phyloP scores from a whole-genome alignment of 1,140 invertebrate genomes.

The Bombus consobrinus region DNA sequence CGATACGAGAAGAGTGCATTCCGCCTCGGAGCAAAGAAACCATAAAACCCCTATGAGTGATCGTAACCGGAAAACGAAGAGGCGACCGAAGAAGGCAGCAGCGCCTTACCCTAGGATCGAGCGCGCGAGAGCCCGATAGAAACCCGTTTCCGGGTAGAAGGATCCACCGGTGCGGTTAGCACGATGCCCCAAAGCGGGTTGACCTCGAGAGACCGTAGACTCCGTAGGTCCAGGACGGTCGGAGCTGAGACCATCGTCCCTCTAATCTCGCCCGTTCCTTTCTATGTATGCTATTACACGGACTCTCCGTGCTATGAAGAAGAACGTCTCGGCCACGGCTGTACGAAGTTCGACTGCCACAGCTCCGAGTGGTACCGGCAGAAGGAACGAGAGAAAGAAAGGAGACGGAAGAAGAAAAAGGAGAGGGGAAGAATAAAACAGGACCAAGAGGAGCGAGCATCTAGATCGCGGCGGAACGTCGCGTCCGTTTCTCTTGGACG shows the following conservation, averaged over 20 bases:
- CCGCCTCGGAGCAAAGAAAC: conserved; percentile 61
- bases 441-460: conserved; percentile 58
- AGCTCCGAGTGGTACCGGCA: not conserved
- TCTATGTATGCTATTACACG: conserved; percentile 44
- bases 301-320: conserved; percentile 37
- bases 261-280: conserved; percentile 63
- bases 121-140: conserved; percentile 62
- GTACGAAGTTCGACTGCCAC: conserved; percentile 41
- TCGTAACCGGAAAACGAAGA: conserved; percentile 65
- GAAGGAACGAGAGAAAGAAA: not conserved
- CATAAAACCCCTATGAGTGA: conserved; percentile 64
- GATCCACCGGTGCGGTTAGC: conserved; percentile 75
- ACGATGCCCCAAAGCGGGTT: conserved; percentile 82
- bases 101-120: conserved; percentile 58
- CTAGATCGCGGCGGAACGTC: conserved; percentile 66
- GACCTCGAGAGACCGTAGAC: conserved; percentile 74
- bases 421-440: conserved; percentile 9
- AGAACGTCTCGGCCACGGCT: conserved; percentile 11
- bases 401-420: not conserved
- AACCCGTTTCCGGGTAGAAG: conserved; percentile 79
- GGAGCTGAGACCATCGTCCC: conserved; percentile 68
- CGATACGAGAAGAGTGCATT: conserved; percentile 46
- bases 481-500: conserved; percentile 58
- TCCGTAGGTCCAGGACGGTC: conserved; percentile 62
- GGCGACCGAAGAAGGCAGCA: conserved; percentile 36